These are phyloP conservation scores for Ctenomys sociabilis DNA, from an alignment of 2,113 vertebrate species.

Conservation along the genomic window DNA sequence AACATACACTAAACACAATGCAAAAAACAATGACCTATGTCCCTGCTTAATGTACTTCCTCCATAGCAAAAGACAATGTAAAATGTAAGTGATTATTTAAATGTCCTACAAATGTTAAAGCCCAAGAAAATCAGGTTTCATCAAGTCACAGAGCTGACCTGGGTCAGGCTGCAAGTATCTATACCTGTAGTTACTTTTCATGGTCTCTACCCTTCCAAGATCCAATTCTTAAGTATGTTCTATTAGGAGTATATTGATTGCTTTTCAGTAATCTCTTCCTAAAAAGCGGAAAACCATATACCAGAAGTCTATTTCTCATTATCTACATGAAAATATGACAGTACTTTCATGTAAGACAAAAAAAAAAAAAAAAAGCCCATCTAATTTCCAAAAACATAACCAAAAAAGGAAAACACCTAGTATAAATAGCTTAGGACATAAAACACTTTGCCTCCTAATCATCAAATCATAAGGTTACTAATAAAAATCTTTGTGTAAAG, in stretches of 20 bases:
- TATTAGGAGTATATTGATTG: background rate
- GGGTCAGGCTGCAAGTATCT: background rate
- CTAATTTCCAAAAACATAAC: conserved; percentile 1
- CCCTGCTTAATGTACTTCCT: background rate
- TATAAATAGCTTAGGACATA: background rate
- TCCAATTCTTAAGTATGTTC: background rate
- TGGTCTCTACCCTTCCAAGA: background rate
- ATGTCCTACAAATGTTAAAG: background rate
- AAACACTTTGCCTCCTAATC: background rate
- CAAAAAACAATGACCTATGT: background rate
- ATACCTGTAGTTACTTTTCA: background rate
- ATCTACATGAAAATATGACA: conserved; percentile 7
- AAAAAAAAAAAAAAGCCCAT: background rate
- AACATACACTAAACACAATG: background rate
- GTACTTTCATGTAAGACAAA: background rate
- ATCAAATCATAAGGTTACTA: background rate
- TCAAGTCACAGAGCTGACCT: background rate
- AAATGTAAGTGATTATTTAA: background rate
- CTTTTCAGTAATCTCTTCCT: background rate
- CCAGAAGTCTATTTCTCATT: background rate
- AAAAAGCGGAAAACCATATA: background rate
- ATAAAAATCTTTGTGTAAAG: background rate
- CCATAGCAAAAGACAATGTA: conserved; percentile 7
- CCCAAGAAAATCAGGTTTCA: background rate
- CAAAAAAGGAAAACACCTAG: background rate